Percentiles rank a stretch among this genome's conserved stretches.
Conservation (phyloP, 2,797 vertebrate genomes). For the Sebastes diploproa region DNA sequence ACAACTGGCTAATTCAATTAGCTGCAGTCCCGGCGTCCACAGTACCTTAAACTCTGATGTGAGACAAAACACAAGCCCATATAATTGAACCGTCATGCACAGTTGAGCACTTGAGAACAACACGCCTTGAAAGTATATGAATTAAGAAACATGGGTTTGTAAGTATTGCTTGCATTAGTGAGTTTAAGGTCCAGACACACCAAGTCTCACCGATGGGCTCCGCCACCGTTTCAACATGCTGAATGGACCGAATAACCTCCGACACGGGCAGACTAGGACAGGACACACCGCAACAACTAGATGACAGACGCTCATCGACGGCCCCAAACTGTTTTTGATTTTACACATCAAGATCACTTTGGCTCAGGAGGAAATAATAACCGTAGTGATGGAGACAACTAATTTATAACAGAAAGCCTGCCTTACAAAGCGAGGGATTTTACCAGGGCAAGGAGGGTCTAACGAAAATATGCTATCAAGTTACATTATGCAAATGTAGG, state of each 20-base stretch:
- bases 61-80: constrained; percentile 5
- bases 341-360: neutral
- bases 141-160: neutral
- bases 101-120: constrained; percentile 18
- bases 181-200: neutral
- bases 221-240: no score
- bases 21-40: constrained; percentile 1
- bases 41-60: constrained; percentile 13
- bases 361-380: neutral
- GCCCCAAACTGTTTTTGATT: neutral
- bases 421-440: neutral
- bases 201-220: no score
- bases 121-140: neutral
- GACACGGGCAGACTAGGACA: no score
- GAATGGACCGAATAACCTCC: no score
- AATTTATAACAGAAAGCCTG: neutral
- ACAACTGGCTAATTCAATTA: constrained; percentile 55
- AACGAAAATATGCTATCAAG: neutral
- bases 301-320: no score
- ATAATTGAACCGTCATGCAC: constrained; percentile 55
- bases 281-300: no score
- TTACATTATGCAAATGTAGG: neutral
- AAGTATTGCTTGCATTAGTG: neutral
- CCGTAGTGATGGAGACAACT: neutral
- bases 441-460: neutral